Evolutionary conservation across 37 sponge, comb jelly and placozoan species (phyloP), one percentile per base, ranked within the genome.

Genomic region (Theonella swinhoei): DNA sequence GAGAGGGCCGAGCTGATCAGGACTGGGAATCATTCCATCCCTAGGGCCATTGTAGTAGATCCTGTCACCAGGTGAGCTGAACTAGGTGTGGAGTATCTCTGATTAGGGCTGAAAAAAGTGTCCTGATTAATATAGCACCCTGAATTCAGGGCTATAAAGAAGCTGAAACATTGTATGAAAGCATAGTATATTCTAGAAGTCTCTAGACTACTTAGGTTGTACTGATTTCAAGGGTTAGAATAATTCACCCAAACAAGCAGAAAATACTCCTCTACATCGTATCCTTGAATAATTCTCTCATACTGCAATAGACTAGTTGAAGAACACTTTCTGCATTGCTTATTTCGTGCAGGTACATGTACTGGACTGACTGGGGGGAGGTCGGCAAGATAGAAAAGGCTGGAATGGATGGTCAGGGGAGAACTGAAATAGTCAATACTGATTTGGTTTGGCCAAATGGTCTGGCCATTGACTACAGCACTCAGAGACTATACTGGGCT

Each of bases 401-500:
- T 31, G 78, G 79, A 41, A 86, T 86, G 87, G 87, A 86, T 63
- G 87, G 87, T 3, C 61, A 37, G 3, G 39, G 70, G 17, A 58
- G 79, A 77, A 33, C 42, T 32, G 80, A 79, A 3, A 11, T 86
- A 26, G 67, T 73, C 42, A 28, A 65, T 26, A 75, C 67, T 11
- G 30, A 41, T 32, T 64, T 95, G 0, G 30, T 62, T 40, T 84
- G 82, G 78, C 91, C 95, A 2, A 88, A 77, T 76, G 91, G 74
- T 23, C 82, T 95, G 1, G 47, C 96, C 0, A 30, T 95, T 0
- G 93, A 95, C 79, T 64, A 66, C 24, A 47, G 40, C 0, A 77
- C 83, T 4, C 85, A 87, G 32, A 85, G 68, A 9, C 82, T 95
- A 39, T 95, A 92, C 87, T 95, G 96, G 96, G 84, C 75, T 9